Evolutionary conservation across 1,140 invertebrate species (phyloP), one percentile per base, ranked within the genome.

Genomic region (Acromyrmex heyeri): DNA sequence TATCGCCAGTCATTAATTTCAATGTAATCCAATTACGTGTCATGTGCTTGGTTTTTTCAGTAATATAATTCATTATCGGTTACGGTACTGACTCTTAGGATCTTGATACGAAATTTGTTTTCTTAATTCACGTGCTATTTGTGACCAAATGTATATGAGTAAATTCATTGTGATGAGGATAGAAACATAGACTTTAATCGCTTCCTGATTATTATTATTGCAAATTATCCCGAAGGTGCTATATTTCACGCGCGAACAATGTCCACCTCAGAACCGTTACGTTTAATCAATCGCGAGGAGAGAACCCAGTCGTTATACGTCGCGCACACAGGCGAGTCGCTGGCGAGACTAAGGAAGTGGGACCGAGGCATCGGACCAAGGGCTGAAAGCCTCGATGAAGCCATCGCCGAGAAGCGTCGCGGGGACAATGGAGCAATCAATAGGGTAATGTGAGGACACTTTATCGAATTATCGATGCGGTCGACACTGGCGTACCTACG

Each of bases 351-450:
- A 79, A 86, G 85, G 87, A 75, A 87, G 85, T 88, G 82, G 87
- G 86, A 86, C 83, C 79, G 87, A 90, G 78, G 88, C 81, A 83
- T 87, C 59, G 65, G 87, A 86, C 64, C 87, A 90, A 90, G 86
- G 90, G 88, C 92, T 93, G 91, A 94, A 93, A 94, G 91, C 90
- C 88, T 92, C 91, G 92, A 67, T 59, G 77, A 76, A 86, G 77
- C 88, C 86, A 91, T 85, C 89, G 87, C 27, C 76, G 86, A 91
- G 90, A 92, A 90, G 89, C 91, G 88, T 89, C 87, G 83, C 89
- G 64, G 90, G 90, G 91, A 95, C 94, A 95, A 95, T 95, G 93
- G 93, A 92, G 93, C 94, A 95, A 95, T 95, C 95, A 95, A 95
- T 95, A 95, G 93, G 94, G 94, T 95, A 95, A 95, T 95, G 94